Conservation (phyloP, 2,888 invertebrate genomes). For the Coenonympha arcania region DNA sequence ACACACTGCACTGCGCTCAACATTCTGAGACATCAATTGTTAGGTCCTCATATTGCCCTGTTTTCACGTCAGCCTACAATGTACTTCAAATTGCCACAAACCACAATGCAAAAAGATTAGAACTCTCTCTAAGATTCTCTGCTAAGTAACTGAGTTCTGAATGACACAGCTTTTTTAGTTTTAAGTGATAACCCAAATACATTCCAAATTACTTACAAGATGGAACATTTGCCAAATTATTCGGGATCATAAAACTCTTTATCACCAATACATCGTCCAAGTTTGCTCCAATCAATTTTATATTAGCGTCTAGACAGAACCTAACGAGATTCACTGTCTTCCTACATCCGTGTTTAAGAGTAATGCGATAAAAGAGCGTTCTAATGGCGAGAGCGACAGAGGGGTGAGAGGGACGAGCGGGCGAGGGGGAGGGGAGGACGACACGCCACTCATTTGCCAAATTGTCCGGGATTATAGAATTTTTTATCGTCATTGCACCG, state of each 20-base stretch:
- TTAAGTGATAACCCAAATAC: too few species aligned
- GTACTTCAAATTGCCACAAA: too few species aligned
- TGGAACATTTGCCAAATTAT: too few species aligned
- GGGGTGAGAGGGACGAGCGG: not conserved
- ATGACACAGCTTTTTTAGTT: too few species aligned
- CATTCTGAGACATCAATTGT: too few species aligned
- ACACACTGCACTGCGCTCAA: too few species aligned
- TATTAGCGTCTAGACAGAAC: not conserved
- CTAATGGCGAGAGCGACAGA: constrained; percentile 37
- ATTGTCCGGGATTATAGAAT: constrained; percentile 48
- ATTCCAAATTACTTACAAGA: too few species aligned
- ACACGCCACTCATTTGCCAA: constrained; percentile 49
- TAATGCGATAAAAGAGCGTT: constrained; percentile 54
- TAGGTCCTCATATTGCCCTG: too few species aligned
- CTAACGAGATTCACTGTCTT: constrained; percentile 24
- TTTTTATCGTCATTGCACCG: constrained; percentile 37
- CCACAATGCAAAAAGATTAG: too few species aligned
- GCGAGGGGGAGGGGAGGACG: constrained; percentile 17
- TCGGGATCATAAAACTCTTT: not conserved
- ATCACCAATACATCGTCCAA: not conserved
- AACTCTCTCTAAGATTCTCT: too few species aligned
- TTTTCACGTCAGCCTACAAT: too few species aligned
- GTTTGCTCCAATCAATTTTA: not conserved
- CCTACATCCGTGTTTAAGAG: constrained; percentile 33
- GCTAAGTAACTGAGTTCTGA: too few species aligned